Percentiles rank a stretch among this genome's conserved stretches.
Conservation (phyloP, 2,113 vertebrate genomes). For the Vulpes vulpes region DNA sequence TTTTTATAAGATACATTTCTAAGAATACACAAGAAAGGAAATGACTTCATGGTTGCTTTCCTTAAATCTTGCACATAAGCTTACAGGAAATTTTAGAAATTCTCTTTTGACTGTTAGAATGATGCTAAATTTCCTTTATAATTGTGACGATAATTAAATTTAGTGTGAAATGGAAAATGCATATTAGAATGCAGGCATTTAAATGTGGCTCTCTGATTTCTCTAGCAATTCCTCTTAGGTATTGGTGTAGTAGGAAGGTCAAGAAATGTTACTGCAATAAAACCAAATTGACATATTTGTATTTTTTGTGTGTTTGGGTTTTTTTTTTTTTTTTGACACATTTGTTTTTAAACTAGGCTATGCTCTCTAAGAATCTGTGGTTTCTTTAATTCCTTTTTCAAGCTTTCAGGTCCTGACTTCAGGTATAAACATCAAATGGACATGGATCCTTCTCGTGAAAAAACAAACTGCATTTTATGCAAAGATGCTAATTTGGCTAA, state of each 20-base stretch:
- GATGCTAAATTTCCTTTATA: not conserved
- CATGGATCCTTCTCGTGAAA: not conserved
- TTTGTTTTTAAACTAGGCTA: not conserved
- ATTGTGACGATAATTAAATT: slow-evolving; percentile 37
- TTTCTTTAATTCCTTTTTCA: slow-evolving; percentile 36
- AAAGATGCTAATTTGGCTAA: not conserved
- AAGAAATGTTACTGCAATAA: not conserved
- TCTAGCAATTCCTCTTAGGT: not conserved
- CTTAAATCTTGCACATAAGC: not conserved
- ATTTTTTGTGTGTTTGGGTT: not conserved
- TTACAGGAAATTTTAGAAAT: slow-evolving; percentile 6
- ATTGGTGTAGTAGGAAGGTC: not conserved
- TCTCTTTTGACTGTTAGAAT: not conserved
- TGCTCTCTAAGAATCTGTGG: not conserved
- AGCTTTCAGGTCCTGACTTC: slow-evolving; percentile 32
- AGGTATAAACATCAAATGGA: slow-evolving; percentile 49
- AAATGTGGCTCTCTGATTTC: slow-evolving; percentile 33
- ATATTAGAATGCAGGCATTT: slow-evolving; percentile 18
- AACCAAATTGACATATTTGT: slow-evolving; percentile 16
- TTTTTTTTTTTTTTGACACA: not conserved
- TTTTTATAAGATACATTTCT: slow-evolving; percentile 49
- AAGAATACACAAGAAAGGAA: slow-evolving; percentile 37
- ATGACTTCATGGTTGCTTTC: not conserved
- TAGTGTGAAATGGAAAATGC: slow-evolving; percentile 40
- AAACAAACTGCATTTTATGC: not conserved